Percentiles rank a stretch among this genome's conserved stretches.
Conservation (phyloP, 23 tunicate genomes). For the Ciona savignyi region DNA sequence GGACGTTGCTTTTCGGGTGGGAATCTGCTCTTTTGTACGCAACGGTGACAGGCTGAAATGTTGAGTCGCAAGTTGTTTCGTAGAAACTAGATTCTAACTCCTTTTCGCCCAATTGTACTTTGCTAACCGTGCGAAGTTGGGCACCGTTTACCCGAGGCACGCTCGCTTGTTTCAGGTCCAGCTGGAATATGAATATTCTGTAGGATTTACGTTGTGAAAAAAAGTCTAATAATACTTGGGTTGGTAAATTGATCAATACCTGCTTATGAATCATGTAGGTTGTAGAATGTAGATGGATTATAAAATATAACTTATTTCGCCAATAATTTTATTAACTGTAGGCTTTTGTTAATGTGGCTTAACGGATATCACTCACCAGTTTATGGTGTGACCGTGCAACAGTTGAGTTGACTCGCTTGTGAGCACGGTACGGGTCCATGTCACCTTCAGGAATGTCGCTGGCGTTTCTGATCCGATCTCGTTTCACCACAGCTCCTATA, state of each 20-base stretch:
- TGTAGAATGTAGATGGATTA: too few species aligned
- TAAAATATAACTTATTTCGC: too few species aligned
- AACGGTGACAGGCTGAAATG: conserved; percentile 42
- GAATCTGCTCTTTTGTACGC: conserved; percentile 39
- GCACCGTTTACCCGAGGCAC: conserved; percentile 55
- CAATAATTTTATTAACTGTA: too few species aligned
- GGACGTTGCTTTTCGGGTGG: conserved; percentile 63
- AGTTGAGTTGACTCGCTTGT: conserved; percentile 32
- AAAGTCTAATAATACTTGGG: too few species aligned
- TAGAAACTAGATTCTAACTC: conserved; percentile 34
- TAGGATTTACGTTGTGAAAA: too few species aligned
- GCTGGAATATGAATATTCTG: not conserved
- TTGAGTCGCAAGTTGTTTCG: conserved; percentile 68
- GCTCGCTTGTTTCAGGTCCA: not conserved
- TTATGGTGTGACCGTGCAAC: conserved; percentile 43
- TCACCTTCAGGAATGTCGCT: conserved; percentile 86
- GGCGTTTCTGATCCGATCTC: conserved; percentile 70
- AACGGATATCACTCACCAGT: conserved; percentile 16
- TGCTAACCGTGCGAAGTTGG: conserved; percentile 57
- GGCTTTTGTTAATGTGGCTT: not conserved
- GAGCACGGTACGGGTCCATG: conserved; percentile 23
- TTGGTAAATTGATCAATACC: too few species aligned
- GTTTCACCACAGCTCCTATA: conserved; percentile 7
- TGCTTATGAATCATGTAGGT: too few species aligned
- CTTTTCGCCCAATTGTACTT: conserved; percentile 61